Evolutionary conservation across 2,797 vertebrate genomes (phyloP).

Genomic region (Carapus acus): DNA sequence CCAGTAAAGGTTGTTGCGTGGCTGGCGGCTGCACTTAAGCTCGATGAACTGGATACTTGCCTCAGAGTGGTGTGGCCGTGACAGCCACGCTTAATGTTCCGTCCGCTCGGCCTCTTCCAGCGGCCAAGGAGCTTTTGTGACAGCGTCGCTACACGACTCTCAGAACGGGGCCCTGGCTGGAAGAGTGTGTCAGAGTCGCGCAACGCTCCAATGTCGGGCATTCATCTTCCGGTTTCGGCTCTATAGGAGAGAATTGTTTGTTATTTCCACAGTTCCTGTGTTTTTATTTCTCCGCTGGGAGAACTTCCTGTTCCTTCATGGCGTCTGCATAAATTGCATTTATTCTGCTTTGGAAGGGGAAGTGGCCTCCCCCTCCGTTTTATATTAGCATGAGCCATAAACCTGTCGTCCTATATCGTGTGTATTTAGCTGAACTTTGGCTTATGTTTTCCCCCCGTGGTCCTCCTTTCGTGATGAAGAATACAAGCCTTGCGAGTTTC

Average conservation of each 20-base stretch:
- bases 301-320: slow-evolving; percentile 25
- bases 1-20: slow-evolving; percentile 48
- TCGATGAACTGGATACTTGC: slow-evolving; percentile 56
- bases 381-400: slow-evolving; percentile 55
- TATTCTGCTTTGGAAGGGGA: slow-evolving; percentile 31
- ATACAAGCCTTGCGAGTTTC: slow-evolving; percentile 37
- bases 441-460: slow-evolving; percentile 27
- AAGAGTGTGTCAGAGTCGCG: slow-evolving; percentile 34
- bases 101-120: slow-evolving; percentile 28
- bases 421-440: slow-evolving; percentile 49
- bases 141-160: slow-evolving; percentile 40
- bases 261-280: slow-evolving; percentile 1
- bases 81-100: slow-evolving; percentile 53
- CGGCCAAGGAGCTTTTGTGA: slow-evolving; percentile 35
- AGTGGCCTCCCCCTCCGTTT: slow-evolving; percentile 50
- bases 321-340: slow-evolving; percentile 35
- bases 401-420: slow-evolving; percentile 52
- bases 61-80: slow-evolving; percentile 42
- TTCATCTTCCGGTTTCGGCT: slow-evolving; percentile 28
- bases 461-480: slow-evolving; percentile 47
- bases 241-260: no score
- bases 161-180: slow-evolving; percentile 43
- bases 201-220: slow-evolving; percentile 32
- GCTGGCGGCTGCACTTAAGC: slow-evolving; percentile 62
- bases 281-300: slow-evolving; percentile 32